Evolutionary conservation across 53 echinoderm and acorn worm genomes (phyloP), one percentile per base, ranked within the genome.

Genomic region (Holothuria scabra): DNA sequence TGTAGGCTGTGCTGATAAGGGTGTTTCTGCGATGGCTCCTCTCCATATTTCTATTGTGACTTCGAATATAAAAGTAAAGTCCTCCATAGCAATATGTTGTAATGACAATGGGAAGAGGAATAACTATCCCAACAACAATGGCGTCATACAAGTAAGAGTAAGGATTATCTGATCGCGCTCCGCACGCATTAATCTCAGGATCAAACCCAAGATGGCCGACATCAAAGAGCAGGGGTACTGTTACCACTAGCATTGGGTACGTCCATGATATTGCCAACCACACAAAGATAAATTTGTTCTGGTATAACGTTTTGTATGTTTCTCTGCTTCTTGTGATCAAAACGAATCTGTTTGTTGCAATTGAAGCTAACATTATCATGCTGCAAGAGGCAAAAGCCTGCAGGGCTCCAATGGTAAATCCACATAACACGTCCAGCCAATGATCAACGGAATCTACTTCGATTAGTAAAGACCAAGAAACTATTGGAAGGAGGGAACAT

Each of bases 401-500:
- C 14, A 52, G 14, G 16, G 16, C 52, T 4, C 52, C 52, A 12
- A 52, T 52, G 8, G 52, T 52, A 18, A 52, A 52, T 8, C 52
- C 52, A 52, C 52, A 52, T 52, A 52, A 52, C 16, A 52, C 52
- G 52, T 52, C 18, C 52, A 52, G 18, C 52, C 52, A 52, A 52
- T 52, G 52, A 52, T 14, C 18, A 7, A 31, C 23, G 24, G 0
- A 8, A 41, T 41, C 41, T 4, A 41, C 41, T 41, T 41, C 10
- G 41, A 41, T 41, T 4, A 41, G 41, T 41, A 66, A 66, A 19
- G 66, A 66, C 66, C 66, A 66, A 18, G 66, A 31, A 28, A 66
- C 28, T 66, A 28, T 28, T 14, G 66, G 66, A 30, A 66, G 28
- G 14, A 95, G 90, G 21, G 92, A 83, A 10, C 92, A 92, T 9